phyloP scores from a whole-genome alignment of 2,888 invertebrate genomes.

The Apoda limacodes region DNA sequence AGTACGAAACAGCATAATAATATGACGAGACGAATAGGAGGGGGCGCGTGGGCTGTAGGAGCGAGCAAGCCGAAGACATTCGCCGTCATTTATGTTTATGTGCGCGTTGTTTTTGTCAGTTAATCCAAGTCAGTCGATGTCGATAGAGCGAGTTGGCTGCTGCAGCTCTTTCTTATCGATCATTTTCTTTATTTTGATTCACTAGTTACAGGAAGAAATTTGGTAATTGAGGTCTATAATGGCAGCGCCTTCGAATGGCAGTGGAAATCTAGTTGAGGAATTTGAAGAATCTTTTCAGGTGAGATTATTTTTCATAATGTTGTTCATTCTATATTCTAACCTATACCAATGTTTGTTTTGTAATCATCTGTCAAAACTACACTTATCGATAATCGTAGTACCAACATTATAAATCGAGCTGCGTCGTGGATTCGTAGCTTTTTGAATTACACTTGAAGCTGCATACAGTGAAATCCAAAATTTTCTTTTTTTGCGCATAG shows the following conservation, averaged over 20 bases:
- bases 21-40: too few species aligned
- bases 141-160: background rate
- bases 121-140: too few species aligned
- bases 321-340: too few species aligned
- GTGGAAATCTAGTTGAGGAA: constrained; percentile 89
- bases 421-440: constrained; percentile 36
- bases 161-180: background rate
- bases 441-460: constrained; percentile 44
- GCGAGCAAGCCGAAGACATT: too few species aligned
- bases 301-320: constrained; percentile 26
- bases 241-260: constrained; percentile 85
- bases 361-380: constrained; percentile 23
- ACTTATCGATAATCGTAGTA: too few species aligned
- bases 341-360: constrained; percentile 25
- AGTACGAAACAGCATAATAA: too few species aligned
- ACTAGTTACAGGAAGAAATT: too few species aligned
- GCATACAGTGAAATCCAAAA: constrained; percentile 37
- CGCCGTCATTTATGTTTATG: too few species aligned
- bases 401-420: constrained; percentile 44
- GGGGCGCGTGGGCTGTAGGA: too few species aligned
- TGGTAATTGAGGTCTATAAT: constrained; percentile 44
- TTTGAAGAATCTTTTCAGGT: constrained; percentile 94
- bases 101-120: too few species aligned
- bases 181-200: background rate
- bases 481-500: constrained; percentile 24